Percentiles rank a stretch among this genome's conserved stretches.
phyloP scores from a whole-genome alignment of 2,888 invertebrate species.

The Leptopterna dolabrata region DNA sequence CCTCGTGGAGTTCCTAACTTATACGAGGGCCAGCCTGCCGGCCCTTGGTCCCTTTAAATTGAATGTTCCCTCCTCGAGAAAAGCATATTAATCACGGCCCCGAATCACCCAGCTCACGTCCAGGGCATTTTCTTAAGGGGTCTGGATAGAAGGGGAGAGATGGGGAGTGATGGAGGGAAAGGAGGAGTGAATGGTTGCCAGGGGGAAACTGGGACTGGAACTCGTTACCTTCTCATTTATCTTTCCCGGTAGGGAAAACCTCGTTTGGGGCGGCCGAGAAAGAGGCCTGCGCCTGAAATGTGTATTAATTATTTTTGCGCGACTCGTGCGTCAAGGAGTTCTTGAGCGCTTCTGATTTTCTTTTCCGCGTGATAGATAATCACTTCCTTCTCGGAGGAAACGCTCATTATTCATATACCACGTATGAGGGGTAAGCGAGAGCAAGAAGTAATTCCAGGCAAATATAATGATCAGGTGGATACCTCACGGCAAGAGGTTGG shows the following conservation, averaged over 20 bases:
- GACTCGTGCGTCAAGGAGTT: slow-evolving; percentile 4
- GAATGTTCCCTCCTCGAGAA: slow-evolving; percentile 9
- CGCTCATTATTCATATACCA: background rate
- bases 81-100: slow-evolving; percentile 19
- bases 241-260: background rate
- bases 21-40: too few species aligned
- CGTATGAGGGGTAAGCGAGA: background rate
- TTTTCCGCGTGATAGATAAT: background rate
- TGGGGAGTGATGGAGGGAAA: background rate
- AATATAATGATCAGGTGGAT: too few species aligned
- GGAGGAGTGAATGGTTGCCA: background rate
- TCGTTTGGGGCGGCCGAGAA: background rate
- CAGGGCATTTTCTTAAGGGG: slow-evolving; percentile 23
- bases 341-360: background rate
- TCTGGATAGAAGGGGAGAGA: background rate
- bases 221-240: slow-evolving; percentile 29
- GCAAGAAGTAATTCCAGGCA: too few species aligned
- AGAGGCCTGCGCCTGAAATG: slow-evolving; percentile 15
- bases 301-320: slow-evolving; percentile 36
- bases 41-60: slow-evolving; percentile 6
- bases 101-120: slow-evolving; percentile 26
- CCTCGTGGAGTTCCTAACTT: too few species aligned
- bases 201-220: background rate
- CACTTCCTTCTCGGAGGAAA: background rate
- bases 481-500: too few species aligned